Evolutionary conservation across 2,797 vertebrate species (phyloP).

Genomic region (Tenualosa ilisha): DNA sequence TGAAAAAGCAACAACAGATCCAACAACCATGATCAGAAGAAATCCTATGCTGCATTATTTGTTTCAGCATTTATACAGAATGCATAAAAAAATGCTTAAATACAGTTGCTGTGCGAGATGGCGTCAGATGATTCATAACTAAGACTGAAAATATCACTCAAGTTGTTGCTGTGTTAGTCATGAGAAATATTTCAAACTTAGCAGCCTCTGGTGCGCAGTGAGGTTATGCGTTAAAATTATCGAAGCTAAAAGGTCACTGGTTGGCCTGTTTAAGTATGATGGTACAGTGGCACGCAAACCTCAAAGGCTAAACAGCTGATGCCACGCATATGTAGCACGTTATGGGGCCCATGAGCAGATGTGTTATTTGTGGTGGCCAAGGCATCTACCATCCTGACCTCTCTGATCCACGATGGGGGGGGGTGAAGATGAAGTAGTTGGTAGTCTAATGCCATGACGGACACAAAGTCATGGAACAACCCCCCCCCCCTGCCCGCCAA

Average conservation of each 20-base stretch:
- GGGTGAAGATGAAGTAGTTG: background rate
- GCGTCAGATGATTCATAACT: background rate
- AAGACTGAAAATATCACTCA: background rate
- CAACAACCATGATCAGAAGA: background rate
- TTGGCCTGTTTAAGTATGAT: slow-evolving; percentile 6
- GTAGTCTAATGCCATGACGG: background rate
- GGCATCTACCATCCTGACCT: background rate
- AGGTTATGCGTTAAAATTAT: background rate
- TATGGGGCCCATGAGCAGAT: background rate
- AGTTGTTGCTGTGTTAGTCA: background rate
- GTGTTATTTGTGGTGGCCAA: background rate
- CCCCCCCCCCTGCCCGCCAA: background rate
- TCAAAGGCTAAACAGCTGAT: slow-evolving; percentile 12
- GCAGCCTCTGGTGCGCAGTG: background rate
- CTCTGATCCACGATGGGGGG: background rate
- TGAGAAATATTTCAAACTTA: background rate
- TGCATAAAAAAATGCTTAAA: too few species aligned
- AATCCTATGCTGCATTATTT: background rate
- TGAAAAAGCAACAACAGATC: background rate
- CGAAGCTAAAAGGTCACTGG: background rate
- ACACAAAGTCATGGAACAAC: background rate
- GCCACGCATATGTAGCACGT: slow-evolving; percentile 9
- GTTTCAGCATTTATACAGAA: background rate
- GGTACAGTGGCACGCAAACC: background rate
- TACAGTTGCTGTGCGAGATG: background rate